Evolutionary conservation across 2,797 vertebrate species (phyloP).

Genomic region (Threskiornis aethiopicus): DNA sequence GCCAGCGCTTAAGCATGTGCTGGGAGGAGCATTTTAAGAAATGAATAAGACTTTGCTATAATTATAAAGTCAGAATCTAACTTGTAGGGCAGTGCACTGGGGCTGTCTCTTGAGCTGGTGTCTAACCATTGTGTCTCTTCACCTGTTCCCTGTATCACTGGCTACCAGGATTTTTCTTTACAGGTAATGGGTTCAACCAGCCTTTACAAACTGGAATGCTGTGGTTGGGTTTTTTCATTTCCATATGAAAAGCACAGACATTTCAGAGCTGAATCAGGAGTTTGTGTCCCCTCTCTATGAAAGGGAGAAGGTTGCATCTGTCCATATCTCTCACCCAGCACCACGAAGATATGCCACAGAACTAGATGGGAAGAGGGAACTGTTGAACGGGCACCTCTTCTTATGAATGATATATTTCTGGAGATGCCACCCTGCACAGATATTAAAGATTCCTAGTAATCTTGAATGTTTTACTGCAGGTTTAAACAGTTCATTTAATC

Average conservation of each 20-base stretch:
- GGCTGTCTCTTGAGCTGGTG: neutral
- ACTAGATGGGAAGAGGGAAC: neutral
- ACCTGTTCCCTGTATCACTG: neutral
- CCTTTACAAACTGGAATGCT: neutral
- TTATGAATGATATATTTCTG: neutral
- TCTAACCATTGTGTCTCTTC: neutral
- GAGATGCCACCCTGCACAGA: neutral
- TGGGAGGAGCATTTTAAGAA: neutral
- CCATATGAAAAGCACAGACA: neutral
- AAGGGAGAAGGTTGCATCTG: neutral
- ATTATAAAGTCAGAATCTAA: neutral
- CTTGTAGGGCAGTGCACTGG: too few relatives aligned
- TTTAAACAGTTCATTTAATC: neutral
- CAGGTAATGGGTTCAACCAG: neutral
- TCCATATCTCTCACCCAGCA: neutral
- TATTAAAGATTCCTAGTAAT: neutral
- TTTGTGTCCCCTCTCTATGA: neutral
- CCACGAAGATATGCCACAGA: neutral
- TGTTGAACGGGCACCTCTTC: neutral
- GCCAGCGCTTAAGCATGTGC: neutral
- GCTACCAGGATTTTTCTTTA: neutral
- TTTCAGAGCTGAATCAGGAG: neutral
- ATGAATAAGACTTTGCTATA: neutral
- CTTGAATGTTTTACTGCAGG: neutral
- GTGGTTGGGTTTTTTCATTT: neutral